A percentile compares a stretch with the other conserved stretches of the same genome.
phyloP scores from a whole-genome alignment of 1,140 invertebrate species.

The Sarcophaga peregrina region DNA sequence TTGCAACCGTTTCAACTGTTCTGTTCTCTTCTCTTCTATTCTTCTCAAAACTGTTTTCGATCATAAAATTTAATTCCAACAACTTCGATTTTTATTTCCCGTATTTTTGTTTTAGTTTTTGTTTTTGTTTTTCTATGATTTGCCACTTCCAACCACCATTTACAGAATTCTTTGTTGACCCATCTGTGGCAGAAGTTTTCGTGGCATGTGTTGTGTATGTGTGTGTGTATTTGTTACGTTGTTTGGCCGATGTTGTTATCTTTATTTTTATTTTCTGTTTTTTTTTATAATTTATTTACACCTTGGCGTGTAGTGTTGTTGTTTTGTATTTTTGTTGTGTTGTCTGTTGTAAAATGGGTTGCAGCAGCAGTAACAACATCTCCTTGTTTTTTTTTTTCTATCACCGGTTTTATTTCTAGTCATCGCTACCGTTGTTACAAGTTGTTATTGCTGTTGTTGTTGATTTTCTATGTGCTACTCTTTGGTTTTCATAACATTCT shows the following conservation, averaged over 20 bases:
- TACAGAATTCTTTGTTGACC: background rate
- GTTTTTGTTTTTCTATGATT: background rate
- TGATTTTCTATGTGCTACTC: background rate
- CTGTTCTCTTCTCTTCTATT: background rate
- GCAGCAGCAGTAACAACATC: background rate
- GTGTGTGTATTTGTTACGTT: no score
- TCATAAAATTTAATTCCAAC: slow-evolving; percentile 3
- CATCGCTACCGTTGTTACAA: background rate
- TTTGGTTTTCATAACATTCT: background rate
- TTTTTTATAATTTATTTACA: background rate
- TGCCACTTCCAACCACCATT: no score
- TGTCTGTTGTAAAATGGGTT: slow-evolving; percentile 6
- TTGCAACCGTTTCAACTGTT: background rate
- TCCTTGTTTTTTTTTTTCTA: background rate
- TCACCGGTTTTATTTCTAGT: background rate
- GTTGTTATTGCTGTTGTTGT: background rate
- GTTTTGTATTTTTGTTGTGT: background rate
- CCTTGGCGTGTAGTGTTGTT: background rate
- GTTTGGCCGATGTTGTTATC: no score
- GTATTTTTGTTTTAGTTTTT: background rate
- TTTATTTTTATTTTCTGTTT: background rate
- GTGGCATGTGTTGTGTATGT: no score
- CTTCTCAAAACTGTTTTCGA: background rate
- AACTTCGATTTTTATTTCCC: background rate
- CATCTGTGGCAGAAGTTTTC: background rate